These are phyloP conservation scores for Aphidius gifuensis DNA, from an alignment of 1,140 invertebrate species.

Conservation along the genomic window DNA sequence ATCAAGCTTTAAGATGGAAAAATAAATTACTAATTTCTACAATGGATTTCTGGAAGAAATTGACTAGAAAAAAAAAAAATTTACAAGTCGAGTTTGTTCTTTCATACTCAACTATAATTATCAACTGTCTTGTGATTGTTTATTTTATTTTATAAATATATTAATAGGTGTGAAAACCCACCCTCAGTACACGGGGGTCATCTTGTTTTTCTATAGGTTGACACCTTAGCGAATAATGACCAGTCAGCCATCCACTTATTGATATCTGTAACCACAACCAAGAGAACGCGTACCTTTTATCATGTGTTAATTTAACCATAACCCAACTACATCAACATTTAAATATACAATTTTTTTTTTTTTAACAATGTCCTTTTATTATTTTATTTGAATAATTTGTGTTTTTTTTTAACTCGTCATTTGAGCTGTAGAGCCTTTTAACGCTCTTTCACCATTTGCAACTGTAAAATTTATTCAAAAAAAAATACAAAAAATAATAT, in stretches of 20 bases:
- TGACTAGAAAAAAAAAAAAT: too few species aligned
- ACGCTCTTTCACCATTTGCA: too few species aligned
- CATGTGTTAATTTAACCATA: conserved; percentile 28
- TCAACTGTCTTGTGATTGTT: not conserved
- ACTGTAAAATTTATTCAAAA: not conserved
- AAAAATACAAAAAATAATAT: not conserved
- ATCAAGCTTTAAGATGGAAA: too few species aligned
- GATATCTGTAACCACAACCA: conserved; percentile 75
- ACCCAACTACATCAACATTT: conserved; percentile 8
- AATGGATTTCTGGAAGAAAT: too few species aligned
- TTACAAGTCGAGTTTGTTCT: too few species aligned
- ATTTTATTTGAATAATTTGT: too few species aligned
- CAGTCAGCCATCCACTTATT: conserved; percentile 81
- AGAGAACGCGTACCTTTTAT: conserved; percentile 46
- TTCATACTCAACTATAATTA: too few species aligned
- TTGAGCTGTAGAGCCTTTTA: not conserved
- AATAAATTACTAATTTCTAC: too few species aligned
- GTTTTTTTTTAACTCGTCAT: conserved; percentile 3
- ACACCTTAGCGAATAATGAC: conserved; percentile 90
- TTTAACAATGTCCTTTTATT: too few species aligned
- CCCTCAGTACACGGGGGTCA: conserved; percentile 84
- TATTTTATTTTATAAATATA: not conserved
- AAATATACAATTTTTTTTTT: too few species aligned
- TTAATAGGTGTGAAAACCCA: conserved; percentile 57
- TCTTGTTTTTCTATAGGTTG: conserved; percentile 92